Percentiles rank a stretch among this genome's conserved stretches.
phyloP scores from a whole-genome alignment of 2,888 invertebrate genomes.

The Eilema sororculum region DNA sequence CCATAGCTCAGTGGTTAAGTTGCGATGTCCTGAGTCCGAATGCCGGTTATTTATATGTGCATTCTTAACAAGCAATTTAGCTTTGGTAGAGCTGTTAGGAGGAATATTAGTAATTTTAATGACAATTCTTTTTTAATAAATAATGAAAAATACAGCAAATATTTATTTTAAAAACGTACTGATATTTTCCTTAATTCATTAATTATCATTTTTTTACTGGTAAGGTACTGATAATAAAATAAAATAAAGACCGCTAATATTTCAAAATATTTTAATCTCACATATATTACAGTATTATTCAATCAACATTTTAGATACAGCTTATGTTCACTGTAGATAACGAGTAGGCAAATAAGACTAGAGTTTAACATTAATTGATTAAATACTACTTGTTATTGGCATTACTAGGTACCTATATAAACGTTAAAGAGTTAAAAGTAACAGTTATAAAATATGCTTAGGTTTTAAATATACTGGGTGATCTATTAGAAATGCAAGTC shows the following conservation, averaged over 20 bases:
- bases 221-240: background rate
- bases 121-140: no score
- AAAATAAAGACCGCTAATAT: slow-evolving; percentile 26
- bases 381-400: slow-evolving; percentile 20
- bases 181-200: no score
- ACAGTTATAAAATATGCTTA: slow-evolving; percentile 1
- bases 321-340: slow-evolving; percentile 31
- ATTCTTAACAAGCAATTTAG: no score
- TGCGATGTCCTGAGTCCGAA: no score
- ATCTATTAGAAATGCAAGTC: background rate
- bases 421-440: slow-evolving; percentile 7
- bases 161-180: no score
- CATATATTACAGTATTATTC: slow-evolving; percentile 22
- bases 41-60: no score
- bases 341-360: slow-evolving; percentile 41
- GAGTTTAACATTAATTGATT: slow-evolving; percentile 32
- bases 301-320: slow-evolving; percentile 22
- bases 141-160: background rate
- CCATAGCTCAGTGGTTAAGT: no score
- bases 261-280: slow-evolving; percentile 47
- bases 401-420: slow-evolving; percentile 1
- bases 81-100: no score
- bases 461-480: background rate
- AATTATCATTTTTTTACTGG: no score
- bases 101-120: no score